phyloP scores from a whole-genome alignment of 1,140 invertebrate genomes.

The Drosophila yakuba region DNA sequence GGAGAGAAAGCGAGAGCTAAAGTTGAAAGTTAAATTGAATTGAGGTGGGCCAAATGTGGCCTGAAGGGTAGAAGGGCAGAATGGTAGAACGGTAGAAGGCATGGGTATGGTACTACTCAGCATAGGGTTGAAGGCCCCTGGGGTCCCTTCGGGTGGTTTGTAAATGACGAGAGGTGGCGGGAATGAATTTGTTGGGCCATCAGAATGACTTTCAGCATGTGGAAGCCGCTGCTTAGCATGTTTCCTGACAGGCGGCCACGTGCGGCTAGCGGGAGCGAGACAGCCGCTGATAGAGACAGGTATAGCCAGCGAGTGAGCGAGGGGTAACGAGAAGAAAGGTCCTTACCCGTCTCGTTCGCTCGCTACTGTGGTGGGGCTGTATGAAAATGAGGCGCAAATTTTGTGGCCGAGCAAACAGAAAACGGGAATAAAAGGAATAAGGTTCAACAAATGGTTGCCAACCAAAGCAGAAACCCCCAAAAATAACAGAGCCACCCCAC shows the following conservation, averaged over 20 bases:
- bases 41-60: constrained; percentile 55
- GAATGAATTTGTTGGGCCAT: constrained; percentile 58
- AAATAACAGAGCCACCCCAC: constrained; percentile 31
- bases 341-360: constrained; percentile 28
- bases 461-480: constrained; percentile 56
- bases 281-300: constrained; percentile 8
- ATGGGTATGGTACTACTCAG: constrained; percentile 15
- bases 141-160: constrained; percentile 61
- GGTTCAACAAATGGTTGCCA: constrained; percentile 81
- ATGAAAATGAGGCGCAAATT: constrained; percentile 79
- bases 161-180: constrained; percentile 34
- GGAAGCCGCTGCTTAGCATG: constrained; percentile 79
- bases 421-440: constrained; percentile 56
- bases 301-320: neutral
- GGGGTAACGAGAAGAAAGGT: constrained; percentile 13
- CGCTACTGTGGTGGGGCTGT: constrained; percentile 10
- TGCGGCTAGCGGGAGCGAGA: constrained; percentile 58
- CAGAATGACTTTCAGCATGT: constrained; percentile 79
- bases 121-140: constrained; percentile 60
- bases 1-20: constrained; percentile 35
- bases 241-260: constrained; percentile 78
- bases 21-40: constrained; percentile 82
- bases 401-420: constrained; percentile 65
- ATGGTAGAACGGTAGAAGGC: neutral
- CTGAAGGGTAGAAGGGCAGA: constrained; percentile 40